A percentile compares a stretch with the other conserved stretches of the same genome.
phyloP scores from a whole-genome alignment of 1,140 invertebrate species.

The Drosophila sturtevanti region DNA sequence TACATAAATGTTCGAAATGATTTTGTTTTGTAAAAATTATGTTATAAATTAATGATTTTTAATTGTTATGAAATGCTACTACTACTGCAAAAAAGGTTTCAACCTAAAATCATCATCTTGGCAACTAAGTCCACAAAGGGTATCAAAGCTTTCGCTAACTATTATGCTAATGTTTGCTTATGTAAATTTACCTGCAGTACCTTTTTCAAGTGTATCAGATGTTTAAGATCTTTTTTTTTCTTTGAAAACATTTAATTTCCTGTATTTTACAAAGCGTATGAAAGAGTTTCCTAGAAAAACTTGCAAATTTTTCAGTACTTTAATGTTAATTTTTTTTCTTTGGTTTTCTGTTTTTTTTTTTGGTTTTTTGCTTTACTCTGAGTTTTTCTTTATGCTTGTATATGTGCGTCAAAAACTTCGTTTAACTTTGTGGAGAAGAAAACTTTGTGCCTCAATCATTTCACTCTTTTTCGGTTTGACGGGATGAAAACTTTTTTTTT shows the following conservation, averaged over 20 bases:
- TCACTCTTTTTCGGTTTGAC: slow-evolving; percentile 28
- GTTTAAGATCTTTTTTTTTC: not conserved
- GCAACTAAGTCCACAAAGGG: too few relatives aligned
- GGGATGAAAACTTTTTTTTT: slow-evolving; percentile 7
- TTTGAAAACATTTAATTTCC: slow-evolving; percentile 2
- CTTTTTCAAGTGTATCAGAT: not conserved
- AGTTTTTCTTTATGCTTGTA: not conserved
- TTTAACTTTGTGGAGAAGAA: slow-evolving; percentile 46
- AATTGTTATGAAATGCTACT: too few relatives aligned
- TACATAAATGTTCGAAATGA: too few relatives aligned
- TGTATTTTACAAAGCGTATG: slow-evolving; percentile 9
- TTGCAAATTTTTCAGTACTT: not conserved
- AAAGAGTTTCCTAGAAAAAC: not conserved
- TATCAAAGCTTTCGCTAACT: not conserved
- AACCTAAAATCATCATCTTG: too few relatives aligned
- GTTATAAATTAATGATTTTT: too few relatives aligned
- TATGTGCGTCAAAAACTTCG: slow-evolving; percentile 46
- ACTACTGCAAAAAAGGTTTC: too few relatives aligned
- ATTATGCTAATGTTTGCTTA: too few relatives aligned
- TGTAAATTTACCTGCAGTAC: not conserved
- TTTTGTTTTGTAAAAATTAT: too few relatives aligned
- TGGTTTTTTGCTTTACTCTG: not conserved
- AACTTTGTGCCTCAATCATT: slow-evolving; percentile 69
- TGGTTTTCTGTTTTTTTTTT: not conserved
- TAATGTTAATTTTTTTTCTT: slow-evolving; percentile 19